Base-by-base conservation (phyloP, 2,888 invertebrate species). In the Cantharis nigra region DNA sequence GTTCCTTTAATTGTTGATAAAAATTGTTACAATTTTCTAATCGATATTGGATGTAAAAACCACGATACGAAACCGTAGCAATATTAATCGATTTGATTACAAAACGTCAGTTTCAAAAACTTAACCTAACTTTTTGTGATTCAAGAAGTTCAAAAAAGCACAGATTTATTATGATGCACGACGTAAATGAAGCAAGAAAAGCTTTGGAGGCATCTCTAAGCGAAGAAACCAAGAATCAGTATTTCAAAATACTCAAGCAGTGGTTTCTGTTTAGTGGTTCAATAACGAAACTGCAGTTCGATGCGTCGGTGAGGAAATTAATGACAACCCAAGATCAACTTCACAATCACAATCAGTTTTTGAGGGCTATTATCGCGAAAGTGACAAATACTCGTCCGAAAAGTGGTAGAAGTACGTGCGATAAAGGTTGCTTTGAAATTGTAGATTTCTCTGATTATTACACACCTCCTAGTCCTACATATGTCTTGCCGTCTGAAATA, bases 241-340 rank as follows among this genome's bases (percentile, higher is more conserved):
- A 96, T 86, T 92, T 94, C 82, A 90, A 90, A 70, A 91, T 94
- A 81, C 92, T 95, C 91, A 94, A 94, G 82, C 90, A 93, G 72
- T 95, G 95, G 94, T 84, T 85, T 75, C 78, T 83, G 11, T 95
- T 95, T 83, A 91, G 92, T 72, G 91, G 91, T 86, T 91, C 95
- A 88, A 91, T 94, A 78, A 93, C 94, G 0, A 96, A 95, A 86
- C 94, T 96, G 85, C 95, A 96, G 83, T 97, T 97, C 86, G 96
- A 97, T 84, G 87, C 89, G 13, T 94, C 95, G 88, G 95, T 95
- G 5, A 91, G 96, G 63, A 92, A 93, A 85, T 88, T 97, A 14
- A 88, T 97, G 79, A 91, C 91, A 9, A 89, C 91, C 9, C 93
- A 95, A 69, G 88, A 88, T 62, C 94, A 96, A 88, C 91, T 96